A percentile compares a stretch with the other conserved stretches of the same genome.
phyloP scores from a whole-genome alignment of 1,140 invertebrate genomes.

The Drosophila suzukii region DNA sequence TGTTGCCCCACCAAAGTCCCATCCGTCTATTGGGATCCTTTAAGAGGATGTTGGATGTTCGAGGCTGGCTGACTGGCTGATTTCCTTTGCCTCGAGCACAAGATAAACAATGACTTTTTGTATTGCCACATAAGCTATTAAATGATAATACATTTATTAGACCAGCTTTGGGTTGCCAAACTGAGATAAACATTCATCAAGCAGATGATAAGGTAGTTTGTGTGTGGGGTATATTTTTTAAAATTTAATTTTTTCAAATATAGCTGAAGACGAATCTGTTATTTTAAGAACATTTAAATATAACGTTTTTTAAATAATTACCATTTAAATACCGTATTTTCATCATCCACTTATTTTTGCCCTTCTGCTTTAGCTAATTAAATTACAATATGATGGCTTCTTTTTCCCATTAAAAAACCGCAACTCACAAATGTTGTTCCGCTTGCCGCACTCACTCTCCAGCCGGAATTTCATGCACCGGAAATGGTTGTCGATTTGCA shows the following conservation, averaged over 20 bases:
- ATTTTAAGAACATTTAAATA: no score
- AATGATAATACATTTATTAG: slow-evolving; percentile 10
- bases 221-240: no score
- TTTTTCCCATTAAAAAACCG: slow-evolving; percentile 53
- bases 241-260: no score
- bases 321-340: background rate
- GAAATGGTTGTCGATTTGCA: slow-evolving; percentile 79
- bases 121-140: slow-evolving; percentile 7
- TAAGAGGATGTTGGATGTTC: slow-evolving; percentile 11
- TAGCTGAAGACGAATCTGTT: no score
- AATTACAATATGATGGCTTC: slow-evolving; percentile 49
- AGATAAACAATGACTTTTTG: slow-evolving; percentile 44
- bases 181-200: background rate
- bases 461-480: slow-evolving; percentile 50
- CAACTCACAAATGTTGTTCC: slow-evolving; percentile 61
- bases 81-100: slow-evolving; percentile 17
- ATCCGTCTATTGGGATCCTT: slow-evolving; percentile 30
- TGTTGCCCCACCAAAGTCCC: slow-evolving; percentile 25
- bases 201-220: background rate
- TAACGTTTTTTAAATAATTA: background rate
- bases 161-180: background rate
- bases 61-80: slow-evolving; percentile 21
- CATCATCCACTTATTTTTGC: background rate
- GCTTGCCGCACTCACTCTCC: slow-evolving; percentile 5
- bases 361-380: slow-evolving; percentile 35